Evolutionary conservation across 2,113 vertebrate genomes (phyloP), one percentile per base, ranked within the genome.

Genomic region (Xyrauchen texanus): DNA sequence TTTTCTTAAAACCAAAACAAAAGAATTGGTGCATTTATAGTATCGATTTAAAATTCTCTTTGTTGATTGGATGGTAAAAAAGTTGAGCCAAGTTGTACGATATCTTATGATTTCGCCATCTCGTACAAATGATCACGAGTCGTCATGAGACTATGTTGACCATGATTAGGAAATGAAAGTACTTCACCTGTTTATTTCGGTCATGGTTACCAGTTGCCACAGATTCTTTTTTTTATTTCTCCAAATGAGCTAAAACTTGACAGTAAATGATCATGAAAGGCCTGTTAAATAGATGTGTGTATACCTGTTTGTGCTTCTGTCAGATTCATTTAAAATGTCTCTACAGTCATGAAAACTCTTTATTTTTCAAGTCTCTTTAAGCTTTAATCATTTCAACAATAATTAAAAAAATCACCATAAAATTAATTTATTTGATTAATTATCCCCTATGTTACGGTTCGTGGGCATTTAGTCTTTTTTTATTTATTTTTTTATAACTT

Each of bases 201-300:
- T 34, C 21, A 34, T 34, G 21, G 81, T 76, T 89, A 89, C 90
- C 88, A 91, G 21, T 34, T 34, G 21, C 21, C 21, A 34, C 89
- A 89, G 90, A 82, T 76, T 90, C 90, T 89, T 84, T 86, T 87
- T 90, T 89, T 91, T 92, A 92, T 89, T 91, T 88, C 86, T 87
- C 86, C 68, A 82, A 65, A 84, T 83, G 82, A 83, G 63, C 73
- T 88, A 89, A 90, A 88, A 89, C 87, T 81, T 83, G 63, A 87
- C 85, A 83, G 88, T 89, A 91, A 88, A 34, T 34, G 1, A 34
- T 34, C 21, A 3, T 34, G 21, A 34, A 90, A 89, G 79, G 68
- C 84, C 84, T 82, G 79, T 84, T 83, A 87, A 86, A 78, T 82
- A 77, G 34, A 65, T 74, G 79, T 57, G 76, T 78, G 60, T 74